Base-by-base conservation (phyloP, 2,797 vertebrate species). In the Eospalax fontanierii region DNA sequence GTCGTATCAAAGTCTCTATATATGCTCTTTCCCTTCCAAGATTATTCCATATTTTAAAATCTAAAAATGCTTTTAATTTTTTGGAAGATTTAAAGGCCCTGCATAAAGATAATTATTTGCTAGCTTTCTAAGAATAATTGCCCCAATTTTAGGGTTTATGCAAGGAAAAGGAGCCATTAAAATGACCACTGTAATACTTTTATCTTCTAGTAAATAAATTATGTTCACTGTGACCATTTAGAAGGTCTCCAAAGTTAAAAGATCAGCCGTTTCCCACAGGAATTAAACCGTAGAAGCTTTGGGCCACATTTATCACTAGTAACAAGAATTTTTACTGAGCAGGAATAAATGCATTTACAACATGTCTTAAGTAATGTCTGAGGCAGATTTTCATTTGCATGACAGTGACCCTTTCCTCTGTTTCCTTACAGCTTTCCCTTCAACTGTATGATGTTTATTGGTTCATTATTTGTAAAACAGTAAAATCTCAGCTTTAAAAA, bases 401-500 rank as follows among this genome's bases (percentile, higher is more conserved):
- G 93, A 98, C 79, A 98, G 90, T 92, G 89, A 71, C 87, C 74
- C 88, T 33, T 63, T 86, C 0, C 43, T 93, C 86, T 81, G 1
- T 12, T 28, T 92, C 96, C 96, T 96, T 97, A 89, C 93, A 71
- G 95, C 57, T 97, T 97, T 97, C 90, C 94, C 88, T 97, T 95
- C 83, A 80, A 65, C 57, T 84, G 46, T 66, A 96, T 93, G 91
- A 98, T 86, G 63, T 97, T 98, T 93, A 97, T 97, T 24, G 46
- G 97, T 97, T 98, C 92, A 97, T 98, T 98, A 97, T 97, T 98
- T 97, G 94, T 78, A 4, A 98, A 98, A 98, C 80, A 95, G 92
- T 94, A 96, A 98, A 97, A 87, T 74, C 50, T 97, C 83, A 93
- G 97, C 97, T 21, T 6, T 85, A 26, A 95, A 93, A 50, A 96